A percentile compares a stretch with the other conserved stretches of the same genome.
phyloP scores from a whole-genome alignment of 37 sponge, comb jelly and placozoan genomes.

The Lycopodina hypogea region DNA sequence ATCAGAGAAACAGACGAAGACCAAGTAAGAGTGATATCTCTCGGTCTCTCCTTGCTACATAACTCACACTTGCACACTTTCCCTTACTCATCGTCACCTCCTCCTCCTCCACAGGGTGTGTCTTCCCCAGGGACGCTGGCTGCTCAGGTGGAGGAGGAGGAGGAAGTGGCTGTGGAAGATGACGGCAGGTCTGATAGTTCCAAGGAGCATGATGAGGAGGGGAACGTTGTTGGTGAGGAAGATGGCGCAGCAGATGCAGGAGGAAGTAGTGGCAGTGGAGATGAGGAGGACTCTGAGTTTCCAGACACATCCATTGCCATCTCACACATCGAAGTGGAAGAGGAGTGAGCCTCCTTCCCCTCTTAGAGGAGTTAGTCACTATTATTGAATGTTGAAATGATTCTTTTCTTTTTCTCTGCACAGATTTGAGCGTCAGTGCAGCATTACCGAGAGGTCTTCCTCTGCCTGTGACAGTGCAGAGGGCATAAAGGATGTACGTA shows the following conservation, averaged over 20 bases:
- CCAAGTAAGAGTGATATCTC: constrained; percentile 16
- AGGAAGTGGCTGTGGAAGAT: constrained; percentile 10
- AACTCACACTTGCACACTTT: no score
- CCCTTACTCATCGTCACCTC: no score
- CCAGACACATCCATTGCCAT: constrained; percentile 68
- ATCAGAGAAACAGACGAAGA: constrained; percentile 45
- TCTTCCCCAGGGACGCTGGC: neutral
- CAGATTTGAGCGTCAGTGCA: constrained; percentile 55
- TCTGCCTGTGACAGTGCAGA: neutral
- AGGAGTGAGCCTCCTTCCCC: constrained; percentile 17
- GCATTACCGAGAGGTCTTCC: constrained; percentile 27
- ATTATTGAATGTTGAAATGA: no score
- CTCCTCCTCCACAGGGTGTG: no score
- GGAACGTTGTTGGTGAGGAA: neutral
- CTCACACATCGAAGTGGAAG: constrained; percentile 39
- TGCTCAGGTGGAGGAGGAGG: constrained; percentile 13
- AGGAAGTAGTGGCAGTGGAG: neutral
- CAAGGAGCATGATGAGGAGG: neutral
- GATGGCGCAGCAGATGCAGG: neutral
- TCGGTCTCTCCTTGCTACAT: neutral
- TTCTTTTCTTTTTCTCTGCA: no score
- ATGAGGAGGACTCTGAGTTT: constrained; percentile 37
- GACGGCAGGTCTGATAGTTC: constrained; percentile 1
- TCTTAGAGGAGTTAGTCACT: neutral
- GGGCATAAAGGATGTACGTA: no score